Evolutionary conservation across 2,888 invertebrate species (phyloP).

Genomic region (Tineola bisselliella): DNA sequence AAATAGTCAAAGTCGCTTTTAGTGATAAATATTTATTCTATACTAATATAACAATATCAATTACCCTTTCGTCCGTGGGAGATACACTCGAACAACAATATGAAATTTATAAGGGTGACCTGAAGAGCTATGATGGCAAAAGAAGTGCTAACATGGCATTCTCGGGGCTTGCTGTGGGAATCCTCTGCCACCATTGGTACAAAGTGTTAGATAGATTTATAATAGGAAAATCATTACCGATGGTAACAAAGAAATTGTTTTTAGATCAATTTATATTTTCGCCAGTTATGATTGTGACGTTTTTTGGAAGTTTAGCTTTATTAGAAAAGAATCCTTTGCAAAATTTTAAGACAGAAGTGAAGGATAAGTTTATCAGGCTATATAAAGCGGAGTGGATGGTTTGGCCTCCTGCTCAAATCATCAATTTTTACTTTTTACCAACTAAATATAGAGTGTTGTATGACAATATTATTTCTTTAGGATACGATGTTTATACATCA

Average conservation of each 20-base stretch:
- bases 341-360: slow-evolving; percentile 76
- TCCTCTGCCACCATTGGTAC: slow-evolving; percentile 92
- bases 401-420: slow-evolving; percentile 93
- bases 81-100: slow-evolving; percentile 86
- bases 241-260: slow-evolving; percentile 81
- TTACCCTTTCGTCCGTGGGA: slow-evolving; percentile 79
- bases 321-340: slow-evolving; percentile 72
- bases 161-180: slow-evolving; percentile 82
- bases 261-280: slow-evolving; percentile 89
- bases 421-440: slow-evolving; percentile 92
- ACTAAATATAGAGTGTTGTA: slow-evolving; percentile 87
- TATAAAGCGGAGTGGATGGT: slow-evolving; percentile 92
- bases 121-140: slow-evolving; percentile 67
- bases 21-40: slow-evolving; percentile 76
- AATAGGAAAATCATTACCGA: slow-evolving; percentile 75
- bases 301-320: slow-evolving; percentile 81
- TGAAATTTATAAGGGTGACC: slow-evolving; percentile 73
- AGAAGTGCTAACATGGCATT: slow-evolving; percentile 83
- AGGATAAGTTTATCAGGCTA: slow-evolving; percentile 77
- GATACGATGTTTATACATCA: slow-evolving; percentile 89
- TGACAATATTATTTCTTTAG: slow-evolving; percentile 87
- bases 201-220: slow-evolving; percentile 77
- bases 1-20: slow-evolving; percentile 58
- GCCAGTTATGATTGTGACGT: slow-evolving; percentile 82
- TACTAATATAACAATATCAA: slow-evolving; percentile 85